Evolutionary conservation across 2,113 vertebrate species (phyloP).

Genomic region (Stigmatopora argus): DNA sequence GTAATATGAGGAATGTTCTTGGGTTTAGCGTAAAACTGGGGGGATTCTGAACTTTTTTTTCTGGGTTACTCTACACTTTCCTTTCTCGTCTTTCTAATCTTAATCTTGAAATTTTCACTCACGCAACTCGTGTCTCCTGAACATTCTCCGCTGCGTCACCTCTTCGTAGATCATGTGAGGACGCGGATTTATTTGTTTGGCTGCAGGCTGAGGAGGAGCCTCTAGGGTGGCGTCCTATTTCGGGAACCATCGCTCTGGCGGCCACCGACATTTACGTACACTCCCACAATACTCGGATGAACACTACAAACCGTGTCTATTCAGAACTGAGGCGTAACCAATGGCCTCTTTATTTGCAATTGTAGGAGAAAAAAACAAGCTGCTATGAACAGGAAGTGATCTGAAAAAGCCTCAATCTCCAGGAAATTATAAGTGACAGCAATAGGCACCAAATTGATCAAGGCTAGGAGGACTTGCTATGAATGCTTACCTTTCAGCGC

Average conservation of each 20-base stretch:
- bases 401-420: too few species aligned
- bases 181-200: slow-evolving; percentile 29
- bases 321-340: too few species aligned
- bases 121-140: too few species aligned
- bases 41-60: neutral
- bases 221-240: slow-evolving; percentile 29
- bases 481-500: too few species aligned
- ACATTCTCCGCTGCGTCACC: slow-evolving; percentile 26
- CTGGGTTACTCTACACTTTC: slow-evolving; percentile 4
- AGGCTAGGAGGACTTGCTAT: too few species aligned
- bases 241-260: slow-evolving; percentile 31
- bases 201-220: slow-evolving; percentile 23
- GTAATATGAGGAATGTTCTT: slow-evolving; percentile 12
- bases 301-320: neutral
- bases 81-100: neutral
- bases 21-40: slow-evolving; percentile 3
- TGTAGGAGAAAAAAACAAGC: too few species aligned
- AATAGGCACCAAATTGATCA: too few species aligned
- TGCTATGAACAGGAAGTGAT: too few species aligned
- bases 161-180: slow-evolving; percentile 28
- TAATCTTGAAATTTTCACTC: too few species aligned
- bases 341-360: too few species aligned
- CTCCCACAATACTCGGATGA: neutral
- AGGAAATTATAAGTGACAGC: too few species aligned
- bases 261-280: slow-evolving; percentile 6